These are phyloP conservation scores for Bambusicola thoracicus DNA, from an alignment of 2,113 vertebrate genomes.

Conservation along the genomic window DNA sequence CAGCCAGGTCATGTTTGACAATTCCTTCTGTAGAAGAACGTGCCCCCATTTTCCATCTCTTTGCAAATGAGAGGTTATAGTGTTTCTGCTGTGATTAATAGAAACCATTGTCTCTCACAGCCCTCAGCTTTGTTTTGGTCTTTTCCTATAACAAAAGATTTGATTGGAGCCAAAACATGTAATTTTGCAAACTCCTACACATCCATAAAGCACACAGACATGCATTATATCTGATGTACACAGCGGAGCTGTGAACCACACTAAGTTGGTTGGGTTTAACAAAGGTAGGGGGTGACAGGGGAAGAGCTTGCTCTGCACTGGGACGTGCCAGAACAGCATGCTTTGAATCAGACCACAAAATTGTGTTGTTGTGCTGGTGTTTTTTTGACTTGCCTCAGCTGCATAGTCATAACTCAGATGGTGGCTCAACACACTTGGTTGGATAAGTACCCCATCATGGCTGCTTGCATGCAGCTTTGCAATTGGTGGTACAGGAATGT, in stretches of 20 bases:
- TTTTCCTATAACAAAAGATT: not conserved
- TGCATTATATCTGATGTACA: not conserved
- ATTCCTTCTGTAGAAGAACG: not conserved
- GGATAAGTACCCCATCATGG: accelerated
- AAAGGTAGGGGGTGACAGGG: not conserved
- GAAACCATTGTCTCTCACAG: not conserved
- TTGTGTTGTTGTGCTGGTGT: too few species aligned
- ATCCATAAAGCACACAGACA: not conserved
- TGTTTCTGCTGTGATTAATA: not conserved
- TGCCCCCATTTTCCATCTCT: not conserved
- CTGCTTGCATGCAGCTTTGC: not conserved
- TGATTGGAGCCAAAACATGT: not conserved
- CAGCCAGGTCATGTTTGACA: not conserved
- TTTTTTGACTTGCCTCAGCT: not conserved
- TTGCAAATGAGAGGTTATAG: not conserved
- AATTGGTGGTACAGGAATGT: too few species aligned
- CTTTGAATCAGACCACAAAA: not conserved
- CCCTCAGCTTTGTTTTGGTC: not conserved
- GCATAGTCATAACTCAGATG: too few species aligned
- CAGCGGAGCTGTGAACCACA: not conserved
- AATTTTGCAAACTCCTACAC: not conserved
- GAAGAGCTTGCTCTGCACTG: not conserved
- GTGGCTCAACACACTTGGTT: not conserved
- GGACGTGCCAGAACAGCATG: not conserved
- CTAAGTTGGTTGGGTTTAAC: not conserved